Evolutionary conservation across 2,113 vertebrate species (phyloP), one percentile per base, ranked within the genome.

Genomic region (Oncorhynchus masou): DNA sequence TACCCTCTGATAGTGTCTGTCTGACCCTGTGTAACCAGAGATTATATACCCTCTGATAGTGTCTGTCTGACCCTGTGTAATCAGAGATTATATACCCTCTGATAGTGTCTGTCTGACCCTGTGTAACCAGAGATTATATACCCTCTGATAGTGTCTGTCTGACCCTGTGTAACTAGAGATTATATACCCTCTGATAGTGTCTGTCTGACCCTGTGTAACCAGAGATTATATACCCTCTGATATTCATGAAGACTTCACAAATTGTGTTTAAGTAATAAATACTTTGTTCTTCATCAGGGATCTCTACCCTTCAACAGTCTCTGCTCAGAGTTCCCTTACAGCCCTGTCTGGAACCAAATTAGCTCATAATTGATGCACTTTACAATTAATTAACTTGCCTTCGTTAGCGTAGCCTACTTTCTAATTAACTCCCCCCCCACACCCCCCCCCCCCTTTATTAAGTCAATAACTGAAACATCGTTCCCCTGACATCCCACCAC

Each of bases 331-430:
- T 12, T 7, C 39, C 39, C 11, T 45, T 84, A 73, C 57, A 81
- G 74, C 77, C 80, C 20, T 94, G 92, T 92, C 13, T 45, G 39
- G 39, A 45, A 45, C 9, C 86, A 90, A 94, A 95, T 95, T 95
- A 95, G 89, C 89, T 94, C 93, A 92, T 95, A 95, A 95, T 94
- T 94, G 92, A 94, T 92, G 86, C 92, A 90, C 68, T 94, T 94
- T 95, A 94, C 94, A 94, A 95, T 95, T 93, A 92, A 95, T 96
- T 95, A 95, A 94, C 89, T 93, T 84, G 85, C 86, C 88, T 84
- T 90, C 88, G 39, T 45, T 45, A 45, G 39, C 91, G 92, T 94
- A 90, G 88, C 87, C 89, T 89, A 86, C 84, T 82, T 88, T 92
- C 86, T 95, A 95, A 96, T 95, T 94, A 95, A 92, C 92, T 93